Evolutionary conservation across 2,113 vertebrate species (phyloP), one percentile per base, ranked within the genome.

Genomic region (Hepsetus odoe): DNA sequence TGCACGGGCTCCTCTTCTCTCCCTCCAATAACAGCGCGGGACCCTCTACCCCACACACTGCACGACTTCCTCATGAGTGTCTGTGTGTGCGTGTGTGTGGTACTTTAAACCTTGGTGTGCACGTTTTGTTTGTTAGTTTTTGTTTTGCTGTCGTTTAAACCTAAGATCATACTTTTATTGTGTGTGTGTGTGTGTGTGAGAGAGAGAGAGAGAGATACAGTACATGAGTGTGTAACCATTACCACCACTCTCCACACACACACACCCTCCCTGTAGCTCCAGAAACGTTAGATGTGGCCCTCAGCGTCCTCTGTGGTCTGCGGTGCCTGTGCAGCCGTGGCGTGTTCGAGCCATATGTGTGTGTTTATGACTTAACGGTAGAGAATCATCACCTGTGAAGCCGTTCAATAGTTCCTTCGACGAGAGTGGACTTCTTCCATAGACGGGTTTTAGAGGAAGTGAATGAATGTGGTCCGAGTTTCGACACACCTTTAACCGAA

Each of bases 121-220:
- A 62, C 18, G 42, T 51, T 56, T 4, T 26, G 85, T 83, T 83
- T 58, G 64, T 49, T 53, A 12, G 58, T 88, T 88, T 79, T 90
- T 91, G 88, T 86, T 84, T 86, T 86, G 86, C 88, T 79, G 87
- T 88, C 76, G 82, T 86, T 84, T 40, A 84, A 75, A 85, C 86
- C 82, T 62, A 22, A 26, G 18, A 79, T 87, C 59, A 68, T n/a
- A n/a, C 51, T 74, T 38, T 62, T 86, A 77, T 83, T 84, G 88
- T 90, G 87, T 91, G 49, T 10, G 49, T 53, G 20, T 53, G 49
- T 22, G 22, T 22, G 51, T 55, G 51, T 53, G 51, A n/a, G n/a
- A n/a, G n/a, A n/a, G n/a, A n/a, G n/a, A n/a, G n/a, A n/a, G n/a
- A n/a, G n/a, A n/a, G n/a, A n/a, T n/a, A n/a, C n/a, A n/a, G n/a